Evolutionary conservation across 30 jellyfish, hydroid and myxozoan genomes (phyloP).

Genomic region (Cassiopea xamachana): DNA sequence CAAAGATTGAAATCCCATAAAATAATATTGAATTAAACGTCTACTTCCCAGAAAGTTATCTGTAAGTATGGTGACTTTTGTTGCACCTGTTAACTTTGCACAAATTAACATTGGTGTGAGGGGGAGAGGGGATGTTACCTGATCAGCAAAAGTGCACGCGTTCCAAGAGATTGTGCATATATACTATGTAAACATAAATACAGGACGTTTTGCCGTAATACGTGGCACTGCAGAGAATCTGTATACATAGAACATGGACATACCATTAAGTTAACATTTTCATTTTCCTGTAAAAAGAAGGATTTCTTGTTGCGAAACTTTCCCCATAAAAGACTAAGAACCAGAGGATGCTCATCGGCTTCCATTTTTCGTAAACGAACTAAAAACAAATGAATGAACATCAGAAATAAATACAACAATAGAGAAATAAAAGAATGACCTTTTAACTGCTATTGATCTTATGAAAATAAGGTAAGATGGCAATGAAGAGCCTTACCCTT

Average conservation of each 20-base stretch:
- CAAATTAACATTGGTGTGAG: too few relatives aligned
- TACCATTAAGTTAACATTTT: slow-evolving; percentile 81
- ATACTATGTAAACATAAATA: too few relatives aligned
- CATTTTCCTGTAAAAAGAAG: slow-evolving; percentile 86
- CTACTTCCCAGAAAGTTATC: too few relatives aligned
- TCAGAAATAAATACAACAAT: neutral
- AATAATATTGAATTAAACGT: too few relatives aligned
- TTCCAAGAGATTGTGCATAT: too few relatives aligned
- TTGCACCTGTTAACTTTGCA: too few relatives aligned
- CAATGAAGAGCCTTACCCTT: too few relatives aligned
- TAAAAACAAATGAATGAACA: slow-evolving; percentile 5
- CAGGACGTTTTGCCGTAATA: neutral
- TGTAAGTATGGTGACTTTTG: too few relatives aligned
- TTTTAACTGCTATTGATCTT: neutral
- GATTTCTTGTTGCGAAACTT: slow-evolving; percentile 49
- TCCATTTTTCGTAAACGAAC: slow-evolving; percentile 79
- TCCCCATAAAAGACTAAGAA: slow-evolving; percentile 89
- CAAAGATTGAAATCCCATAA: too few relatives aligned
- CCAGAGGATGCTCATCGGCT: slow-evolving; percentile 90
- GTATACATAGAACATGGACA: neutral
- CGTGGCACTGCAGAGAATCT: neutral
- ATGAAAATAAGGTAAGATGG: neutral
- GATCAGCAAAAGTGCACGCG: too few relatives aligned
- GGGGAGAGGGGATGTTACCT: too few relatives aligned
- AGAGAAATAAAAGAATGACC: neutral